Percentiles rank a stretch among this genome's conserved stretches.
These are phyloP conservation scores for Haemorhous mexicanus DNA, from an alignment of 2,113 vertebrate genomes.

Conservation along the genomic window DNA sequence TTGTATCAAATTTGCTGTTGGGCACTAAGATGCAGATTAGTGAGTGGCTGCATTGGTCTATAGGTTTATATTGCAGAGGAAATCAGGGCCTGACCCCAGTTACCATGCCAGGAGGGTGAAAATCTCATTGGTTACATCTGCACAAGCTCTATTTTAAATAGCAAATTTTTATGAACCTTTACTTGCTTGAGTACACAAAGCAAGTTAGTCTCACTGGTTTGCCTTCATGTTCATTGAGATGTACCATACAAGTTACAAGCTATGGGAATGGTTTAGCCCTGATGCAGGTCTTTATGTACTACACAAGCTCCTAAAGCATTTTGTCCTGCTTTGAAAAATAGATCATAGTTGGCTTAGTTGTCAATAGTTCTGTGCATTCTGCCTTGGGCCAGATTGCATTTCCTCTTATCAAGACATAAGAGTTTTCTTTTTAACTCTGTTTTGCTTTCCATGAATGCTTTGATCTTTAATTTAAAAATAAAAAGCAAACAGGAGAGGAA, in stretches of 20 bases:
- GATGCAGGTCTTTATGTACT: background rate
- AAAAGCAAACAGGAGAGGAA: background rate
- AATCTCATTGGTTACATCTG: background rate
- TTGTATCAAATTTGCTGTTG: background rate
- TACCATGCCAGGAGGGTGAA: background rate
- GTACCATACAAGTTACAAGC: background rate
- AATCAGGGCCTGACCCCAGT: background rate
- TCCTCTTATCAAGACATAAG: constrained; percentile 45
- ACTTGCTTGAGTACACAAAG: background rate
- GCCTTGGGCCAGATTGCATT: constrained; percentile 40
- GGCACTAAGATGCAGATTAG: background rate
- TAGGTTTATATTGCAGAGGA: background rate
- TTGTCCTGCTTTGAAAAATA: constrained; percentile 34
- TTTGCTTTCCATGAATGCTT: constrained; percentile 16
- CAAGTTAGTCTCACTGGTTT: background rate
- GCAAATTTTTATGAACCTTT: background rate
- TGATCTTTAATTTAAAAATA: constrained; percentile 52
- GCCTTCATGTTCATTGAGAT: background rate
- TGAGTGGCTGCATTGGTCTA: background rate
- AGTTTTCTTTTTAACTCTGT: constrained; percentile 22
- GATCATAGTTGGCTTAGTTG: constrained; percentile 2
- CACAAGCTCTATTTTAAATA: background rate
- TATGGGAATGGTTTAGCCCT: background rate
- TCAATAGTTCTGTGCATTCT: constrained; percentile 11
- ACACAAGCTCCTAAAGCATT: background rate